Base-by-base conservation (phyloP, 2,888 invertebrate genomes). In the Drosophila nigritarsus region DNA sequence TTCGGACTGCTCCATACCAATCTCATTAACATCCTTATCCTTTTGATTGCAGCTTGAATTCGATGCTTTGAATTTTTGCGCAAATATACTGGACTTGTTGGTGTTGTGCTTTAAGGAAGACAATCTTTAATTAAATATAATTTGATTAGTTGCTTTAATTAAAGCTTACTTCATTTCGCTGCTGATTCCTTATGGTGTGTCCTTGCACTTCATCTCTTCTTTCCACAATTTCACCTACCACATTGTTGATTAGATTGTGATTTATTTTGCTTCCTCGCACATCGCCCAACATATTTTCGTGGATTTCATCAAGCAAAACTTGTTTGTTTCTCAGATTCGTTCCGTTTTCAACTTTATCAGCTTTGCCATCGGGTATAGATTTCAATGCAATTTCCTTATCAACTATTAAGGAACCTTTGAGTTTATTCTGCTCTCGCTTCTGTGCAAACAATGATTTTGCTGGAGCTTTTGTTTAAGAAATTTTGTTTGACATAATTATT, bases 161-260 rank as follows among this genome's bases (percentile, higher is more conserved):
- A n/a, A 20, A 3, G 1, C 24, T 42, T 38, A 80, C 76, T 24
- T 65, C 51, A 4, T 60, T 45, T 5, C 4, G 1, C 32, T 20
- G 56, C 4, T 51, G 27, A n/a, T 49, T 29, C 51, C 38, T 24
- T 0, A 34, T 2, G 0, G 45, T 40, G 6, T 53, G 24, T 40
- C 86, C 78, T 20, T 74, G 80, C 0, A 61, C 30, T 1, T 58
- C 63, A 2, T 67, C 70, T 3, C 36, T 64, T 45, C 87, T 87
- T 59, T 96, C 96, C 2, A 95, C 92, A 64, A 96, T 94, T 63
- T 94, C 93, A 0, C 95, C 95, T 8, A 95, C 85, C 71, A 94
- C 87, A 40, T 89, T 75, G 9, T 77, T 78, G 24, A 77, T 69
- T 0, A 83, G 34, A 27, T 59, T 67, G 0, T 38, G 42, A 32